These are phyloP conservation scores for Yponomeuta malinellus DNA, from an alignment of 2,888 invertebrate species.

Conservation along the genomic window DNA sequence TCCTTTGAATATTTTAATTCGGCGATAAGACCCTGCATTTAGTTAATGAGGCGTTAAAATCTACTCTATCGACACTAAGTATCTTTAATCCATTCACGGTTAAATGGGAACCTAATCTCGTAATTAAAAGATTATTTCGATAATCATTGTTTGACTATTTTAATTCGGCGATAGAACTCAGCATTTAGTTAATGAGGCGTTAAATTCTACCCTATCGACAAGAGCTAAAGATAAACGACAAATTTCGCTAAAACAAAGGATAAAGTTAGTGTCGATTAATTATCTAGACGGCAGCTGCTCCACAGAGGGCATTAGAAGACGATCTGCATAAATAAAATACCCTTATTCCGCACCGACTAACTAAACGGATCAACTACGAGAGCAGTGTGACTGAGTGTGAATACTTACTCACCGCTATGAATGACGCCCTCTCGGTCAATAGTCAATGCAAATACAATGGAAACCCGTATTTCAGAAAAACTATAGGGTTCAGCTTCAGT, in stretches of 20 bases:
- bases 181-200: not conserved
- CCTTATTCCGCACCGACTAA: no score
- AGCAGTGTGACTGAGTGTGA: not conserved
- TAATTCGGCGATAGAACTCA: not conserved
- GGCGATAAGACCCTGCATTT: not conserved
- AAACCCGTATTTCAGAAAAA: not conserved
- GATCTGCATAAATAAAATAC: not conserved
- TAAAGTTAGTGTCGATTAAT: not conserved
- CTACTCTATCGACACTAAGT: not conserved
- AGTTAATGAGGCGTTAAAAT: not conserved
- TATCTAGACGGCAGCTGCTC: not conserved
- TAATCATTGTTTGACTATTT: not conserved
- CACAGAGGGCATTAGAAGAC: not conserved
- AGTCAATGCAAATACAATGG: not conserved
- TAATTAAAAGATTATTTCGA: not conserved
- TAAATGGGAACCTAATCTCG: not conserved
- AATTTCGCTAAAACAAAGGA: not conserved
- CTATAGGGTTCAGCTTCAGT: not conserved
- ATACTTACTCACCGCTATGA: not conserved
- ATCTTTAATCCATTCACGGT: no score
- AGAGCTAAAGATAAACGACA: not conserved
- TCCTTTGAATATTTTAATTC: not conserved
- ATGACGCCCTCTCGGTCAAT: not conserved
- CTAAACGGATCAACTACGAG: not conserved
- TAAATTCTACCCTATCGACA: not conserved